phyloP scores from a whole-genome alignment of 2,888 invertebrate species.

The Oxyscelio sp. region DNA sequence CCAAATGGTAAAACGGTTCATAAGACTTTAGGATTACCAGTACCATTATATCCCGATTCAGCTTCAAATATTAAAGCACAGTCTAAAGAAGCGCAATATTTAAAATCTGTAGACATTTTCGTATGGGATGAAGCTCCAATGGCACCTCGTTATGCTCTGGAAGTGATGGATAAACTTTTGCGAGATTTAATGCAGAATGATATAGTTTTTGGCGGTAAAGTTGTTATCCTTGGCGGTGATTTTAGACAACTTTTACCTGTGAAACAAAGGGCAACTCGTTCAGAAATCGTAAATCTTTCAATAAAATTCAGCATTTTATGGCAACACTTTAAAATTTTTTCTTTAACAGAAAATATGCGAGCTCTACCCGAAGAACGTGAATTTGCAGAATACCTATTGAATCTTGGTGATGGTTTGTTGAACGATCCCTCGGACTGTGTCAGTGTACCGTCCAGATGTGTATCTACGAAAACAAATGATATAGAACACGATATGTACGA shows the following conservation, averaged over 20 bases:
- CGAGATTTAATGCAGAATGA: slow-evolving; percentile 73
- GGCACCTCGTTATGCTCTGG: no score
- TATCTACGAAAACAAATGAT: no score
- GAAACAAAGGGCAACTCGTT: slow-evolving; percentile 33
- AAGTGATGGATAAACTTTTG: no score
- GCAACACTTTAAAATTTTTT: not conserved
- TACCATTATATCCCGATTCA: slow-evolving; percentile 28
- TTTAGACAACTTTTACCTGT: no score
- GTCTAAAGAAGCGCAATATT: not conserved
- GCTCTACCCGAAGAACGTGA: slow-evolving; percentile 60
- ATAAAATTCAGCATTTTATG: not conserved
- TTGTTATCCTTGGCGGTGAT: no score
- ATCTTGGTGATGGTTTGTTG: slow-evolving; percentile 60
- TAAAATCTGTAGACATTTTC: no score
- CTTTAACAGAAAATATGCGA: slow-evolving; percentile 43
- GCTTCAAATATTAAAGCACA: slow-evolving; percentile 2
- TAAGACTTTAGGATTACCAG: slow-evolving; percentile 78
- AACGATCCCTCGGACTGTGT: no score
- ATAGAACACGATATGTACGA: no score
- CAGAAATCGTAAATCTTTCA: slow-evolving; percentile 36
- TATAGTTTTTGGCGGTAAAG: slow-evolving; percentile 56
- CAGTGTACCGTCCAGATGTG: no score
- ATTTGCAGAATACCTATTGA: slow-evolving; percentile 67
- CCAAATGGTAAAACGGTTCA: slow-evolving; percentile 83
- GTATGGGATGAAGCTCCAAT: no score